Evolutionary conservation across 1,140 invertebrate genomes (phyloP).

Genomic region (Piezodorus guildinii): DNA sequence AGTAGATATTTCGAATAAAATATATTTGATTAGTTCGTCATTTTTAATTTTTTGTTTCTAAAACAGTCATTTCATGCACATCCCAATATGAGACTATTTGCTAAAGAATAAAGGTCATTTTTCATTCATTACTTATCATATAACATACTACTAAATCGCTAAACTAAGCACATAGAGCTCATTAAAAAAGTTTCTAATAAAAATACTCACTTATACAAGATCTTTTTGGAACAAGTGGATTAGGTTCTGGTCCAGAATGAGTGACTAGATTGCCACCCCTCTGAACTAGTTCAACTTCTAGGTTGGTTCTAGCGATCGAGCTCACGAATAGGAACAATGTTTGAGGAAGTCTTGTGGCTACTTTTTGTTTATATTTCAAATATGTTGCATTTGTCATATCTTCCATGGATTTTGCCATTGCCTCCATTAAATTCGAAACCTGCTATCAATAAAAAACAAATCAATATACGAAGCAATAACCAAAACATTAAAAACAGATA

Average conservation of each 20-base stretch:
- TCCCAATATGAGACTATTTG: not conserved
- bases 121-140: not conserved
- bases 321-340: constrained; percentile 78
- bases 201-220: constrained; percentile 74
- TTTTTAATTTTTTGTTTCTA: too few relatives aligned
- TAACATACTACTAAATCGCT: not conserved
- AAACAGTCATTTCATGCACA: too few relatives aligned
- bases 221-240: constrained; percentile 58
- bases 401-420: constrained; percentile 83
- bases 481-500: too few relatives aligned
- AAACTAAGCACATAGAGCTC: too few relatives aligned
- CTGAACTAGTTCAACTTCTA: constrained; percentile 84
- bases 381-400: constrained; percentile 76
- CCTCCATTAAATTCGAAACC: constrained; percentile 55
- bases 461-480: too few relatives aligned
- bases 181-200: too few relatives aligned
- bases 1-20: too few relatives aligned
- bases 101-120: not conserved
- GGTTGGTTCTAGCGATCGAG: constrained; percentile 82
- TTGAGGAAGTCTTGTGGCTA: constrained; percentile 46
- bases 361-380: constrained; percentile 44
- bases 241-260: constrained; percentile 36
- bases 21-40: too few relatives aligned
- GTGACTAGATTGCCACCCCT: constrained; percentile 62
- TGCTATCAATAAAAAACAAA: constrained; percentile 33